These are phyloP conservation scores for Hetaerina titia DNA, from an alignment of 2,888 invertebrate genomes.

Conservation along the genomic window DNA sequence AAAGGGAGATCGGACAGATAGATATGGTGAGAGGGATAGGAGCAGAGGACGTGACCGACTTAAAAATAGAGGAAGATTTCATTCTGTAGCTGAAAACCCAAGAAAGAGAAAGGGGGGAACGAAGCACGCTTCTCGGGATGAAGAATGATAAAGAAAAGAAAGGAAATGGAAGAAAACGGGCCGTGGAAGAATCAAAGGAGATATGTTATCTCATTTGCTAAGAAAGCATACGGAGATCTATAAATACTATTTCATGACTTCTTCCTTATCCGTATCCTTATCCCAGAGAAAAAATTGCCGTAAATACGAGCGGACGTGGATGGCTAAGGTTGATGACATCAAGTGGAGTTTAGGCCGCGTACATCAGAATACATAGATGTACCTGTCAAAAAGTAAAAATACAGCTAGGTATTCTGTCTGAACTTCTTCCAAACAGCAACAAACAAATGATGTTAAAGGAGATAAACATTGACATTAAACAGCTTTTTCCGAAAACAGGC, in stretches of 20 bases:
- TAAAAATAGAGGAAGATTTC: conserved; percentile 19
- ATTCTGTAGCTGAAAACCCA: neutral
- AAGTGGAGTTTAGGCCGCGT: too few species aligned
- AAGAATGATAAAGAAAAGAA: neutral
- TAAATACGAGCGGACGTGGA: too few species aligned
- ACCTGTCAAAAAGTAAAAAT: too few species aligned
- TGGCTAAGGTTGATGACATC: too few species aligned
- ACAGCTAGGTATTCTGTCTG: too few species aligned
- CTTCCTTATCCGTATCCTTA: neutral
- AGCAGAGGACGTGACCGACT: conserved; percentile 9
- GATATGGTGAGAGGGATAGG: neutral
- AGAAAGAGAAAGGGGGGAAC: neutral
- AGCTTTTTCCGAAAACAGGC: too few species aligned
- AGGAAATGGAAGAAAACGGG: neutral
- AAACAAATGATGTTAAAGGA: too few species aligned
- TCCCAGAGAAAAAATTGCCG: too few species aligned
- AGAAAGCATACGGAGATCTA: neutral
- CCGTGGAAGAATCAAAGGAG: neutral
- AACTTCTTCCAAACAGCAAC: too few species aligned
- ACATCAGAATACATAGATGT: too few species aligned
- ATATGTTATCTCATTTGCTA: neutral
- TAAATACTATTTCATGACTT: neutral
- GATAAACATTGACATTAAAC: too few species aligned
- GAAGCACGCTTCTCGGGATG: neutral
- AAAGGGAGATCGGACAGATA: conserved; percentile 4